Conservation (phyloP, 2,797 vertebrate genomes). For the Serranus cabrilla region DNA sequence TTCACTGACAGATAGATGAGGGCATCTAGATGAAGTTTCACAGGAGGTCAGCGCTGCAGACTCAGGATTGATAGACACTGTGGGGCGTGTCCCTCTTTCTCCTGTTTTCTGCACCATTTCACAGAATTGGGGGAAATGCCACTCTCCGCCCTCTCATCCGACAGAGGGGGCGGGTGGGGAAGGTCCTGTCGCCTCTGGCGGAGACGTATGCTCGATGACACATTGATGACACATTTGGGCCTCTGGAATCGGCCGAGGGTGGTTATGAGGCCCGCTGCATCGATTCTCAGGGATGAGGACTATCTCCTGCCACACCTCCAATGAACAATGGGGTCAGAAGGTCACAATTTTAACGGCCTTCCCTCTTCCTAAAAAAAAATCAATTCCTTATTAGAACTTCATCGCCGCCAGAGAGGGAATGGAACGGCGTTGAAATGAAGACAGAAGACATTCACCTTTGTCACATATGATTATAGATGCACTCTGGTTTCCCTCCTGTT, state of each 20-base stretch:
- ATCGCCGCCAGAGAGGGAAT: conserved; percentile 60
- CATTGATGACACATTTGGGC: conserved; percentile 73
- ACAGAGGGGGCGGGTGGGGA: conserved; percentile 33
- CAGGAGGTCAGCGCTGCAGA: conserved; percentile 71
- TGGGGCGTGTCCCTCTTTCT: conserved; percentile 59
- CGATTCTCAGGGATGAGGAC: conserved; percentile 72
- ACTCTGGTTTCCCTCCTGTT: conserved; percentile 68
- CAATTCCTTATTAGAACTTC: conserved; percentile 86
- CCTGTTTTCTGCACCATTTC: conserved; percentile 84
- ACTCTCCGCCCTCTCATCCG: conserved; percentile 65
- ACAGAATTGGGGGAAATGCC: conserved; percentile 74
- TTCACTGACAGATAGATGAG: conserved; percentile 81
- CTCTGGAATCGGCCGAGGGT: conserved; percentile 55
- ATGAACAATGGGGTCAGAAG: conserved; percentile 80
- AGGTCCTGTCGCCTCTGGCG: conserved; percentile 62
- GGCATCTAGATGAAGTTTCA: conserved; percentile 76
- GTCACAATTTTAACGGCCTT: conserved; percentile 66
- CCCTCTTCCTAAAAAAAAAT: conserved; percentile 63
- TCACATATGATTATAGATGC: conserved; percentile 79
- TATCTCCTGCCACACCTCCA: conserved; percentile 63
- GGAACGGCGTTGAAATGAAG: conserved; percentile 76
- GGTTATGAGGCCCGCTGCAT: conserved; percentile 68
- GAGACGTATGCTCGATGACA: conserved; percentile 72
- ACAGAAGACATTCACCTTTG: conserved; percentile 78
- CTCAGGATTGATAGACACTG: conserved; percentile 71